Evolutionary conservation across 2,113 vertebrate genomes (phyloP).

Genomic region (Rhynchopsitta pachyrhyncha): DNA sequence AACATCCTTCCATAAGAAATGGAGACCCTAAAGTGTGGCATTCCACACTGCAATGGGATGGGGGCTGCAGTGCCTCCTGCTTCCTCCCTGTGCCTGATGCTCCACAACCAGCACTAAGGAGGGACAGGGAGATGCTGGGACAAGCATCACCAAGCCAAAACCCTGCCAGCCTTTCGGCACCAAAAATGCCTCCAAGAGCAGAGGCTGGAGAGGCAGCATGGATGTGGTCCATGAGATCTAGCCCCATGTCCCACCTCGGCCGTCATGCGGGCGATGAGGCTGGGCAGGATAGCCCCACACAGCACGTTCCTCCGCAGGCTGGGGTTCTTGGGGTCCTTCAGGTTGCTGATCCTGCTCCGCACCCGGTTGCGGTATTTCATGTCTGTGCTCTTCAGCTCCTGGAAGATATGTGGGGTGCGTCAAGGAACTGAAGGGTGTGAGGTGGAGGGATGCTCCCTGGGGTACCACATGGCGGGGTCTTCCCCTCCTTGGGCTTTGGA

Average conservation of each 20-base stretch:
- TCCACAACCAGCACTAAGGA: neutral
- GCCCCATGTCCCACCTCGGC: constrained; percentile 80
- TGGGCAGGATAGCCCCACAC: constrained; percentile 80
- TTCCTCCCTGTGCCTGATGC: neutral
- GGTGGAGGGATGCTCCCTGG: rapidly evolving
- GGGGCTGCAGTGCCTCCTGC: neutral
- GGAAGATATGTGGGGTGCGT: constrained; percentile 88
- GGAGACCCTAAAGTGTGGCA: neutral
- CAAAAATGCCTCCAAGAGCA: neutral
- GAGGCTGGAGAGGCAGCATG: neutral
- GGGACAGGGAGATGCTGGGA: neutral
- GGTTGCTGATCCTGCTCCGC: constrained; percentile 95
- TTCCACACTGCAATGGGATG: neutral
- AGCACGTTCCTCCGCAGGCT: constrained; percentile 88
- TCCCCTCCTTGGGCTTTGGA: neutral
- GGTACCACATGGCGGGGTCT: neutral
- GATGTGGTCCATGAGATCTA: neutral
- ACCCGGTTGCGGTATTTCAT: constrained; percentile 98
- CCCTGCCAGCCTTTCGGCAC: neutral
- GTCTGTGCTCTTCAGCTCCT: constrained; percentile 90
- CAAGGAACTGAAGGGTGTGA: constrained; percentile 52
- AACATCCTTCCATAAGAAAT: neutral
- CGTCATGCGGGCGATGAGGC: constrained; percentile 89
- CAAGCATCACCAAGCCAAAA: neutral
- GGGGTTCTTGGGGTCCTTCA: constrained; percentile 97